Evolutionary conservation across 2,888 invertebrate genomes (phyloP), one percentile per base, ranked within the genome.

Genomic region (Petrolisthes manimaculis): DNA sequence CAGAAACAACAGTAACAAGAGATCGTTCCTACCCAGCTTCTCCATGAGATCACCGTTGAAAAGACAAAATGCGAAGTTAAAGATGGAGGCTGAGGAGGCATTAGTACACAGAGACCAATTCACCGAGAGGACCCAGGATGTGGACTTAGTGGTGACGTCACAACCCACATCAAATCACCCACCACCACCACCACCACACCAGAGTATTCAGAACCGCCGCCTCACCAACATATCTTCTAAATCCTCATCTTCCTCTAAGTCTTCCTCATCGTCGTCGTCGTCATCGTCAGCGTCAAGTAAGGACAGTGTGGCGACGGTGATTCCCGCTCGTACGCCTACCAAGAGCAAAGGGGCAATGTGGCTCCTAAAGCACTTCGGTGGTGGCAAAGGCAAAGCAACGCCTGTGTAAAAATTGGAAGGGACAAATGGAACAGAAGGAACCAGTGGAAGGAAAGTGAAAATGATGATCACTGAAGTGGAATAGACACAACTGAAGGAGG

Each of bases 231-330:
- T 84, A 61, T 84, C 84, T 54, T 21, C 53, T 12, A 83, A 83
- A 53, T 83, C 83, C n/a, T 71, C 83, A 9, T 83, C 86, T 14
- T 86, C 86, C n/a, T 89, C 89, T 12, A 89, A 89, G 71, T 89
- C 86, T 75, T 89, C 88, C 56, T 89, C 88, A 18, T 89, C 88
- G 14, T 89, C 89, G 71, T 89, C 71, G 14, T 89, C 89, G 24
- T 84, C 84, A 5, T 89, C 89, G 67, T 86, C 89, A 53, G 84
- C 84, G 24, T 86, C 89, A 53, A 89, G 89, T 75, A 86, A 89
- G 80, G 89, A 89, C 74, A 89, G 89, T 75, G 86, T 89, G 18
- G 56, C 53, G 71, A 89, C 89, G 37, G 86, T 89, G 8, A 89
- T 89, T 61, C 69, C 84, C 12, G 89, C 86, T 2, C 21, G 55